A percentile compares a stretch with the other conserved stretches of the same genome.
phyloP scores from a whole-genome alignment of 2,797 vertebrate species.

The Selene dorsalis region DNA sequence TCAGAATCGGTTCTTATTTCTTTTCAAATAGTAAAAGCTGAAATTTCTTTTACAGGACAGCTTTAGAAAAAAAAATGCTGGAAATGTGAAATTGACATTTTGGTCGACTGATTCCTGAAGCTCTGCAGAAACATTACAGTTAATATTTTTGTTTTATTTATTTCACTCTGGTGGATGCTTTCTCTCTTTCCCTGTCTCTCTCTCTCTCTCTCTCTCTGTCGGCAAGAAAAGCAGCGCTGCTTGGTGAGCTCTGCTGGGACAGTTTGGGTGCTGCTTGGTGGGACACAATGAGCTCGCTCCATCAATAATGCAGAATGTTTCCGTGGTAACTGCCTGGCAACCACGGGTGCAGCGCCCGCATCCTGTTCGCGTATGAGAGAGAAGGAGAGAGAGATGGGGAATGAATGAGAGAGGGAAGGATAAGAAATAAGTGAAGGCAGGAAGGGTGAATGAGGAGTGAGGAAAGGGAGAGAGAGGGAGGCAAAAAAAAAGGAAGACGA shows the following conservation, averaged over 20 bases:
- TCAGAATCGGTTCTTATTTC: background rate
- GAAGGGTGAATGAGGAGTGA: background rate
- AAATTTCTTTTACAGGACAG: background rate
- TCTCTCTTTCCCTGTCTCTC: background rate
- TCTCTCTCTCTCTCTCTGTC: background rate
- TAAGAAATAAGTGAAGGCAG: background rate
- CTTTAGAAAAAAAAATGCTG: background rate
- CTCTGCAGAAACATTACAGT: slow-evolving; percentile 12
- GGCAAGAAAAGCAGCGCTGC: slow-evolving; percentile 40
- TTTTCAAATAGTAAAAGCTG: background rate
- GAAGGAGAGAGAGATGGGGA: slow-evolving; percentile 8
- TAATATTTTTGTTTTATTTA: slow-evolving; percentile 13
- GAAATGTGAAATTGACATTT: background rate
- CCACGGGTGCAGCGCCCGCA: slow-evolving; percentile 57
- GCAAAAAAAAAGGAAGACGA: background rate
- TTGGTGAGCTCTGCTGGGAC: slow-evolving; percentile 68
- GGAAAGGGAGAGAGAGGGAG: background rate
- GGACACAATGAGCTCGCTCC: slow-evolving; percentile 57
- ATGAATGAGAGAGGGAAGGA: background rate
- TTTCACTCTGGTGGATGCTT: slow-evolving; percentile 18
- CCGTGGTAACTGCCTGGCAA: slow-evolving; percentile 83
- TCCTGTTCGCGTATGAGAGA: slow-evolving; percentile 1
- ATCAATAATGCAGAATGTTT: slow-evolving; percentile 86
- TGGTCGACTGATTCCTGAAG: background rate
- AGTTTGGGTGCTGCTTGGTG: slow-evolving; percentile 69